Evolutionary conservation across 2,888 invertebrate species (phyloP), one percentile per base, ranked within the genome.

Genomic region (Aleiodes alternator): DNA sequence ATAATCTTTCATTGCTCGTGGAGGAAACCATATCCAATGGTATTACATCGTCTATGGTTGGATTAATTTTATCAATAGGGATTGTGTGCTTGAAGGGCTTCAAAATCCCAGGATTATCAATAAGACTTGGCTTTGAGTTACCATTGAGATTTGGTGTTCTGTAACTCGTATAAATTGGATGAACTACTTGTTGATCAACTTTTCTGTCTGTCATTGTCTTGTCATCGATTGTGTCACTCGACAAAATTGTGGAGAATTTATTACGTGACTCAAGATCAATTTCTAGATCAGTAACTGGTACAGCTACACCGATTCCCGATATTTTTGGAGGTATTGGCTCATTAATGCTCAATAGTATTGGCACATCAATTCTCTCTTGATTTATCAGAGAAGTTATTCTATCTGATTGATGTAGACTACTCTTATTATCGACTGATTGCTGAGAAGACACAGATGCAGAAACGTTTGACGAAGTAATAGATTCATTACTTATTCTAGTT

Each of bases 1-100:
- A 43, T 43, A 43, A 43, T 7, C 43, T 3, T 1, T 7, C 9
- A 43, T 43, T 43, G 8, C 43, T 43, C 9, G 11, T 3, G 0
- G 43, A 43, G 43, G 43, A 43, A 11, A 9, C 43, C 12, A 11
- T 3, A 16, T 48, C 50, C n/a, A 50, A 23, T 48, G 12, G 16
- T 31, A 51, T 59, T 12, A 57, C 31, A 14, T 57, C 69, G 31
- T 66, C 73, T 3, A 85, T 78, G 0, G 77, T 85, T 0, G 85
- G 80, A 3, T 83, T 83, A 29, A 89, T 87, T 71, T 89, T 89
- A 71, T 89, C 89, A 0, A 89, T 87, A 0, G 89, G 89, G 56
- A 89, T 89, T 1, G 89, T 88, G 73, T 89, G 89, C 38, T 87
- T 84, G 69, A 89, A 89, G 0, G 89, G 89, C 61, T 87, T 88